Percentiles rank a stretch among this genome's conserved stretches.
phyloP scores from a whole-genome alignment of 1,140 invertebrate species.

The Drosophila nebulosa region DNA sequence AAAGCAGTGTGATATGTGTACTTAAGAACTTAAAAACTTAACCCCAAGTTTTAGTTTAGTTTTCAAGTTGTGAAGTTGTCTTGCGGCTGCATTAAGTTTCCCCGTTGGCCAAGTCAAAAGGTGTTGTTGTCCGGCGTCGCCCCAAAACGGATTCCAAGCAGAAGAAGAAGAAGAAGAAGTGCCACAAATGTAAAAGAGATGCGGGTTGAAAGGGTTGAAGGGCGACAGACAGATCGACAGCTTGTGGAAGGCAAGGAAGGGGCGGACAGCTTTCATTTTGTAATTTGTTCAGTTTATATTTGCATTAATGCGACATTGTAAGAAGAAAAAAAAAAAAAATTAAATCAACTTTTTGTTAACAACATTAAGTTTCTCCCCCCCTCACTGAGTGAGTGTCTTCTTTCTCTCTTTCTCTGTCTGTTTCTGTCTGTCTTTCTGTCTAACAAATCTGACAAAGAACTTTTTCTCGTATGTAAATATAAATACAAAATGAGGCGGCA shows the following conservation, averaged over 20 bases:
- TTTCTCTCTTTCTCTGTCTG: not conserved
- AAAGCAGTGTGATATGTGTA: conserved; percentile 52
- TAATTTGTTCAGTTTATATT: conserved; percentile 58
- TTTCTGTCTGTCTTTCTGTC: not conserved
- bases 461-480: conserved; percentile 45
- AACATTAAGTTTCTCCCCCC: conserved; percentile 23
- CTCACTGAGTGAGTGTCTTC: not conserved
- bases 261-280: conserved; percentile 45
- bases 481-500: conserved; percentile 36
- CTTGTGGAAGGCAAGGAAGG: not conserved
- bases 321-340: conserved; percentile 17
- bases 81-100: conserved; percentile 46
- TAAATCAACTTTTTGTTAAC: conserved; percentile 4
- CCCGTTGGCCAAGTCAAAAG: conserved; percentile 8
- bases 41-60: conserved; percentile 38
- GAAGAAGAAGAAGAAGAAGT: not conserved
- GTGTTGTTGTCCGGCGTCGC: conserved; percentile 24
- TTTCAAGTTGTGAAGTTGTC: conserved; percentile 29
- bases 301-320: conserved; percentile 50
- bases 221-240: not conserved
- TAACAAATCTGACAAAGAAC: conserved; percentile 28
- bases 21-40: conserved; percentile 59
- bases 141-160: conserved; percentile 1
- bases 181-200: not conserved
- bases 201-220: not conserved